These are phyloP conservation scores for Epirrita christyi DNA, from an alignment of 2,888 invertebrate genomes.

Conservation along the genomic window DNA sequence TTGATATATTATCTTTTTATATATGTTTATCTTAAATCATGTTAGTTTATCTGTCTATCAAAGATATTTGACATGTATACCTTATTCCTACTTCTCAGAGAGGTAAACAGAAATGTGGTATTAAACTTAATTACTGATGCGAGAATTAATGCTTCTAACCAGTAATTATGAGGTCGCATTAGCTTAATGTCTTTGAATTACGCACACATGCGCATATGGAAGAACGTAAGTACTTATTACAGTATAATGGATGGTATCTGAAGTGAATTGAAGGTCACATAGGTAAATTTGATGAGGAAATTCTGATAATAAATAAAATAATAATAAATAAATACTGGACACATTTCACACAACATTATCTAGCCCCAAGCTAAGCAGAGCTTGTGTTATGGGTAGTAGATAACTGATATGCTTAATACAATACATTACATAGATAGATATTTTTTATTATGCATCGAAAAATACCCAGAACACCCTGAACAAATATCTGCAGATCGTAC, in stretches of 20 bases:
- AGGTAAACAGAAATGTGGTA: constrained; percentile 79
- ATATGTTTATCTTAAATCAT: too few relatives aligned
- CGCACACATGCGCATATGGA: constrained; percentile 46
- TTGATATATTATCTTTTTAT: too few relatives aligned
- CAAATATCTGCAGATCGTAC: too few relatives aligned
- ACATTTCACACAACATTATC: too few relatives aligned
- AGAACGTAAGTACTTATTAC: constrained; percentile 17
- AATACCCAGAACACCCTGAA: too few relatives aligned
- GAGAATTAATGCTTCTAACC: constrained; percentile 80
- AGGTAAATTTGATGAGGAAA: constrained; percentile 9
- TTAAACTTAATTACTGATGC: constrained; percentile 83
- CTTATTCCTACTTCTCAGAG: constrained; percentile 44
- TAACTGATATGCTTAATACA: too few relatives aligned
- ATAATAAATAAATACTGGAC: too few relatives aligned
- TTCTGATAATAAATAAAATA: neutral
- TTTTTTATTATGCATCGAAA: too few relatives aligned
- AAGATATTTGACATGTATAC: neutral
- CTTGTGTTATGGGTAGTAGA: too few relatives aligned
- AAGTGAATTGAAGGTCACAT: constrained; percentile 20
- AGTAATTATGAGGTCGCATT: constrained; percentile 84
- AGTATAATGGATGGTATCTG: constrained; percentile 15
- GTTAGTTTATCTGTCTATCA: too few relatives aligned
- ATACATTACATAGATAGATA: too few relatives aligned
- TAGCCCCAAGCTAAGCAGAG: too few relatives aligned
- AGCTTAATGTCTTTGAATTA: constrained; percentile 81